phyloP scores from a whole-genome alignment of 2,797 vertebrate genomes.

The Cirrhinus mrigala region DNA sequence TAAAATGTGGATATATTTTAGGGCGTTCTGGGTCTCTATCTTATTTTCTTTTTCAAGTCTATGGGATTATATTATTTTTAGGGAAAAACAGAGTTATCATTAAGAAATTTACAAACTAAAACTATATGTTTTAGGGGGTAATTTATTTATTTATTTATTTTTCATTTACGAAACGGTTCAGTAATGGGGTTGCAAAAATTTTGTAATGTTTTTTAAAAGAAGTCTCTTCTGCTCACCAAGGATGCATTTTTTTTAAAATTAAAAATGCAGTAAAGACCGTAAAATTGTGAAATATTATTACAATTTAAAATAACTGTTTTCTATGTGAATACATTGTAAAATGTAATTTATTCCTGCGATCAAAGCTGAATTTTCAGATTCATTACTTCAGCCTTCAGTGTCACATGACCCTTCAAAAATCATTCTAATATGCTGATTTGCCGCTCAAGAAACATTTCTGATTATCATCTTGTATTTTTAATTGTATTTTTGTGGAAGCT shows the following conservation, averaged over 20 bases:
- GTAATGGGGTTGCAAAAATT: not conserved
- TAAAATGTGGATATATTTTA: conserved; percentile 48
- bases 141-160: too few species aligned
- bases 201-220: not conserved
- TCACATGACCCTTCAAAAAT: not conserved
- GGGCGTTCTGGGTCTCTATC: not conserved
- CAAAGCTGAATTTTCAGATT: not conserved
- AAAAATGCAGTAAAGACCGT: not conserved
- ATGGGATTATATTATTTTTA: not conserved
- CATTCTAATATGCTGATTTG: not conserved
- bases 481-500: not conserved
- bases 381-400: not conserved
- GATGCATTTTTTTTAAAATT: not conserved
- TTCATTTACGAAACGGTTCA: not conserved
- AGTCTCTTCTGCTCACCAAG: not conserved
- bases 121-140: too few species aligned
- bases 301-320: not conserved
- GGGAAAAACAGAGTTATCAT: not conserved
- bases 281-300: not conserved
- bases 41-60: not conserved
- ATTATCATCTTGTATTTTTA: not conserved
- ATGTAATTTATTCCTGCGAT: not conserved
- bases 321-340: not conserved
- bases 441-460: not conserved
- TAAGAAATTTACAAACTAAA: not conserved